phyloP scores from a whole-genome alignment of 2,113 vertebrate genomes.

The Callorhinus ursinus region DNA sequence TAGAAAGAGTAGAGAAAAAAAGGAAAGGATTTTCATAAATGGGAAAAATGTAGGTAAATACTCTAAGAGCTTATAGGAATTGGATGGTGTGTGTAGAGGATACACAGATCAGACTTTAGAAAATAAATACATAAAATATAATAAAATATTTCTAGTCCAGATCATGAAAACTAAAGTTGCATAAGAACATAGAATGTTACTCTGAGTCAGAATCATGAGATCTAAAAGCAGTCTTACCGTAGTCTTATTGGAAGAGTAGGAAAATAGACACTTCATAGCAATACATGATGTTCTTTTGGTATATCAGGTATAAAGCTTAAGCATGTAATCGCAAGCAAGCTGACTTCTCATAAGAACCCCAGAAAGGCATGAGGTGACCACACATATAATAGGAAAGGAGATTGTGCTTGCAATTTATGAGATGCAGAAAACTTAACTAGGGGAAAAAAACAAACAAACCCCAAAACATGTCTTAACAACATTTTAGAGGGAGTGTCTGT shows the following conservation, averaged over 20 bases:
- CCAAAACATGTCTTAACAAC: neutral
- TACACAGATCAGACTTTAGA: neutral
- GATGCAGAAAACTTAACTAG: neutral
- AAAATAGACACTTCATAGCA: neutral
- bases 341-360: neutral
- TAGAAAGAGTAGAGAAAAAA: neutral
- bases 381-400: neutral
- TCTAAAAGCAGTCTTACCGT: neutral
- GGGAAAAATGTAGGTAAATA: neutral
- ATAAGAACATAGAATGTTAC: slow-evolving; percentile 53
- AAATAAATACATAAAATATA: slow-evolving; percentile 29
- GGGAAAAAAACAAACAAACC: neutral
- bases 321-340: neutral
- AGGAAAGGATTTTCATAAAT: neutral
- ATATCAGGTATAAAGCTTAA: neutral
- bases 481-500: neutral
- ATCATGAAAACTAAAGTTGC: slow-evolving; percentile 48
- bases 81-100: neutral
- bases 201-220: slow-evolving; percentile 58
- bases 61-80: neutral
- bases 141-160: slow-evolving; percentile 50
- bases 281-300: neutral
- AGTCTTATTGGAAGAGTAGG: neutral
- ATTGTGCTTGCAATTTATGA: neutral
- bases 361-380: neutral